Conservation (phyloP, 2,888 invertebrate genomes). For the Chydorus sphaericus region DNA sequence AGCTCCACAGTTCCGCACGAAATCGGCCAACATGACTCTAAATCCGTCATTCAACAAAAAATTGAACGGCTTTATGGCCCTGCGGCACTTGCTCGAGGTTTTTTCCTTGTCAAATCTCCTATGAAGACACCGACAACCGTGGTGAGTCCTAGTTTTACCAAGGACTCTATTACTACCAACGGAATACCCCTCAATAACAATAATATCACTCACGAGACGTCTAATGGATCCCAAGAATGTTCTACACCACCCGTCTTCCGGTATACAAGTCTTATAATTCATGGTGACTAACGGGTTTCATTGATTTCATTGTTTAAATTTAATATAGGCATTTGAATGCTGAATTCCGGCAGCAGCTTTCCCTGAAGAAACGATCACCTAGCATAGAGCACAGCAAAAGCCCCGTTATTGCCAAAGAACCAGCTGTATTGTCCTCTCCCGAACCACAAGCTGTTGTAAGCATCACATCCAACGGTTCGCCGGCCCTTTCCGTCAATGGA, state of each 20-base stretch:
- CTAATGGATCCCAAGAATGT: not conserved
- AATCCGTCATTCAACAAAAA: slow-evolving; percentile 69
- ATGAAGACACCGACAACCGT: not conserved
- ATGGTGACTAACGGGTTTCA: too few species aligned
- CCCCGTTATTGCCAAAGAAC: not conserved
- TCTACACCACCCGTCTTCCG: slow-evolving; percentile 55
- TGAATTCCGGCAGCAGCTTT: slow-evolving; percentile 70
- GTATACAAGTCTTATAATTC: too few species aligned
- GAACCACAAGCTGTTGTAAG: not conserved
- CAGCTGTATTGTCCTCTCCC: not conserved
- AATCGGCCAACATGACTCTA: slow-evolving; percentile 20
- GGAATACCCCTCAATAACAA: slow-evolving; percentile 3
- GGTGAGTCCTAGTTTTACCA: not conserved
- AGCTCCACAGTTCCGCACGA: not conserved
- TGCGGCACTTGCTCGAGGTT: slow-evolving; percentile 69
- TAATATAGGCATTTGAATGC: slow-evolving; percentile 68
- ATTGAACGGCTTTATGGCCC: slow-evolving; percentile 79
- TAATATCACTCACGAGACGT: not conserved
- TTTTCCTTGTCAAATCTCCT: slow-evolving; percentile 37
- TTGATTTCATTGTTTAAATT: too few species aligned
- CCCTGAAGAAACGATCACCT: slow-evolving; percentile 31
- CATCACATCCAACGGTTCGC: not conserved
- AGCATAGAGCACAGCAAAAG: not conserved
- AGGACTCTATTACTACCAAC: not conserved
- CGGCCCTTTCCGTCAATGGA: not conserved